Evolutionary conservation across 2,797 vertebrate species (phyloP).

Genomic region (Podarcis lilfordi): DNA sequence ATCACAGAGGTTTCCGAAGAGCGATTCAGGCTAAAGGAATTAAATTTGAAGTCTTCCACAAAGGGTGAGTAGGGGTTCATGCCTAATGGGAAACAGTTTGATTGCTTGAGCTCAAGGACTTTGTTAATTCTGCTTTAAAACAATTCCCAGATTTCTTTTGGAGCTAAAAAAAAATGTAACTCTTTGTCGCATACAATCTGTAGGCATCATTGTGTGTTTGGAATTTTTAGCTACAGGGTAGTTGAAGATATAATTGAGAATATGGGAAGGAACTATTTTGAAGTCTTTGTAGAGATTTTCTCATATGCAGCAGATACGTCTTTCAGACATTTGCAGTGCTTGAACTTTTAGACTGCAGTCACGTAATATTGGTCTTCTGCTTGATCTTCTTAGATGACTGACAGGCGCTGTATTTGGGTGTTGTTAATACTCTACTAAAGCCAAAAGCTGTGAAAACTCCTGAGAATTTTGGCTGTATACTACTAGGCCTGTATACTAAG

Average conservation of each 20-base stretch:
- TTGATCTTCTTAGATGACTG: not conserved
- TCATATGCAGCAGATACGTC: not conserved
- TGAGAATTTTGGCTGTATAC: not conserved
- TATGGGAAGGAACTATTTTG: not conserved
- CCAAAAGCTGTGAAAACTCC: not conserved
- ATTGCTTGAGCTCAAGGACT: not conserved
- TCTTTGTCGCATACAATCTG: not conserved
- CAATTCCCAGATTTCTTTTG: too few relatives aligned
- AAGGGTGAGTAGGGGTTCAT: conserved; percentile 84
- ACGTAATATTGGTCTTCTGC: not conserved
- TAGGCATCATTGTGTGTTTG: not conserved
- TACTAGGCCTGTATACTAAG: not conserved
- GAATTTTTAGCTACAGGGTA: not conserved
- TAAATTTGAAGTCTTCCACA: conserved; percentile 96
- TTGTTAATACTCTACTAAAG: not conserved
- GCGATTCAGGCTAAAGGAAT: conserved; percentile 91
- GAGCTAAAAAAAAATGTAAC: not conserved
- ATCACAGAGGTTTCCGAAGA: conserved; percentile 91
- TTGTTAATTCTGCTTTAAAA: not conserved
- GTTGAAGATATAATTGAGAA: not conserved
- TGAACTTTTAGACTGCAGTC: not conserved
- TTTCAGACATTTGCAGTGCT: not conserved
- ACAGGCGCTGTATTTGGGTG: not conserved
- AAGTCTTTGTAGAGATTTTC: not conserved
- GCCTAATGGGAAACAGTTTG: not conserved